Evolutionary conservation across 2,113 vertebrate species (phyloP).

Genomic region (Ibidorhyncha struthersii): DNA sequence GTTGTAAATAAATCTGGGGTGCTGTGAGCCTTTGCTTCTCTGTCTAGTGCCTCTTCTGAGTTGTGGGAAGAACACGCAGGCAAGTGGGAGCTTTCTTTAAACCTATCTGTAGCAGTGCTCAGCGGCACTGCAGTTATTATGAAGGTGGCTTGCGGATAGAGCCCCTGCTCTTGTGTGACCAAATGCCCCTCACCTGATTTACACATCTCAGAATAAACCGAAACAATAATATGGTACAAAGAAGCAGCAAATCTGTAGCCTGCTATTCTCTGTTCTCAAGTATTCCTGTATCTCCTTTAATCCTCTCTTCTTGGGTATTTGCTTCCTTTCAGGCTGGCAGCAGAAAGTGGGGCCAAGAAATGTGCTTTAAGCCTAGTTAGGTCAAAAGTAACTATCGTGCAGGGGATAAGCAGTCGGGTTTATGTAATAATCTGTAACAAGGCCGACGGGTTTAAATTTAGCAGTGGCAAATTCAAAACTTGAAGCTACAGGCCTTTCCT

Average conservation of each 20-base stretch:
- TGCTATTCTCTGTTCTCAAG: not conserved
- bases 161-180: not conserved
- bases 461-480: not conserved
- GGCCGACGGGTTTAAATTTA: not conserved
- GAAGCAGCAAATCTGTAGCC: not conserved
- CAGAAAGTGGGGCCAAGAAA: not conserved
- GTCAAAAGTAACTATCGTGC: not conserved
- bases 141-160: not conserved
- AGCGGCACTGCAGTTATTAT: not conserved
- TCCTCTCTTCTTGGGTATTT: not conserved
- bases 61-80: not conserved
- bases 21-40: not conserved
- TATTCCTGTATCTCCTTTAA: not conserved
- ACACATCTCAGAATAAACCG: not conserved
- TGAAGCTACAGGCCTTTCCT: not conserved
- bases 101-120: not conserved
- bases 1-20: conserved; percentile 14
- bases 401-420: not conserved
- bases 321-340: not conserved
- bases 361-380: not conserved
- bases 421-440: not conserved
- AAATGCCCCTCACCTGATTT: not conserved
- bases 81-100: not conserved
- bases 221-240: not conserved
- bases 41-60: not conserved